Conservation (phyloP, 2,797 vertebrate genomes). For the Botia almorhae region DNA sequence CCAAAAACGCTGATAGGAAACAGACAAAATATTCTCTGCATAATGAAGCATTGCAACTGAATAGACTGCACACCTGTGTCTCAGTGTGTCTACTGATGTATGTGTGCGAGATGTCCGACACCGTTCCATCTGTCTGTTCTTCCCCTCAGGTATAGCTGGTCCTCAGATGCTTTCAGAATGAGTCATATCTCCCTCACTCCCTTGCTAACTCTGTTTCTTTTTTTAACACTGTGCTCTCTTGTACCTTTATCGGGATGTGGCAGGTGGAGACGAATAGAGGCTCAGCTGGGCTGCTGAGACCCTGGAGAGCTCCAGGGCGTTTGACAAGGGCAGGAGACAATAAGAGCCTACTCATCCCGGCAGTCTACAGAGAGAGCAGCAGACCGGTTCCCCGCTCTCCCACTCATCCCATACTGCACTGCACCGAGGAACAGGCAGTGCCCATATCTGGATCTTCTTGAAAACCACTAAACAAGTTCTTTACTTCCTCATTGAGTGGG, state of each 20-base stretch:
- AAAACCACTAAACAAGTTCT: conserved; percentile 21
- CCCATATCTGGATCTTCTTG: conserved; percentile 11
- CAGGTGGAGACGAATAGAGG: conserved; percentile 68
- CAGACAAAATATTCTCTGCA: conserved; percentile 30
- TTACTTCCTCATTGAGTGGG: conserved; percentile 25
- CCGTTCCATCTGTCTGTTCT: conserved; percentile 59
- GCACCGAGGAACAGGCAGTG: conserved; percentile 3
- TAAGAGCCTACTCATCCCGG: conserved; percentile 53
- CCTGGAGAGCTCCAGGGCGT: conserved; percentile 55
- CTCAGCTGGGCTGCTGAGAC: conserved; percentile 56
- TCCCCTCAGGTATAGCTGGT: conserved; percentile 66
- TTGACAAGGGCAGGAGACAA: conserved; percentile 63
- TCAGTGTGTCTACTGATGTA: conserved; percentile 8
- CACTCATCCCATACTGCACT: conserved; percentile 29
- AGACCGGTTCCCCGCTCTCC: background rate
- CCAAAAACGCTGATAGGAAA: conserved; percentile 9
- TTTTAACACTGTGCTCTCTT: conserved; percentile 75
- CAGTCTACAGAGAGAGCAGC: conserved; percentile 43
- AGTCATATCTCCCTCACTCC: conserved; percentile 67
- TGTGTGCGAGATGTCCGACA: conserved; percentile 49
- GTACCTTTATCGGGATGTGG: conserved; percentile 74
- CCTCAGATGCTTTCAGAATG: conserved; percentile 72
- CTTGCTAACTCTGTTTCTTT: conserved; percentile 67
- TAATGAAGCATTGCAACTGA: conserved; percentile 43
- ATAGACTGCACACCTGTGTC: conserved; percentile 39